phyloP scores from a whole-genome alignment of 2,113 vertebrate genomes.

The Pycnonotus jocosus region DNA sequence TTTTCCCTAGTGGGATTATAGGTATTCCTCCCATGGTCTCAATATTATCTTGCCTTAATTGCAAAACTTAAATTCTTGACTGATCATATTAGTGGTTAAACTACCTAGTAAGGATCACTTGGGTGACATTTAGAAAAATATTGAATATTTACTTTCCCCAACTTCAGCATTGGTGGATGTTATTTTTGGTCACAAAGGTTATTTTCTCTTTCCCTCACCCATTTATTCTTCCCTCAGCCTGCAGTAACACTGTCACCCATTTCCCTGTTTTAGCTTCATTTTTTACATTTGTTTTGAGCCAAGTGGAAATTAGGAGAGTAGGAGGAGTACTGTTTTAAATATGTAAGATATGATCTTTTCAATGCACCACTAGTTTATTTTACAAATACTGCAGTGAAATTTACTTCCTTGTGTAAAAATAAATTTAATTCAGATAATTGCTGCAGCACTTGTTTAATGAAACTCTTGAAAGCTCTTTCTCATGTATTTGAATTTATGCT shows the following conservation, averaged over 20 bases:
- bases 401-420: background rate
- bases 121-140: background rate
- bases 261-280: background rate
- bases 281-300: background rate
- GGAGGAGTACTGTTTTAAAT: slow-evolving; percentile 12
- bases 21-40: background rate
- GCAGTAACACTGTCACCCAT: background rate
- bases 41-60: background rate
- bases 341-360: background rate
- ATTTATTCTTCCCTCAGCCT: background rate
- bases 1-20: background rate
- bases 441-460: background rate
- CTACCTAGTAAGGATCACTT: background rate
- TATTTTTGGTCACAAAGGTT: background rate
- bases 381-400: background rate
- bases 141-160: background rate
- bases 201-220: background rate
- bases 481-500: background rate
- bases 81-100: background rate
- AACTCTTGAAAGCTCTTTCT: background rate
- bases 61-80: background rate
- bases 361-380: background rate
- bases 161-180: background rate
- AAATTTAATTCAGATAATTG: slow-evolving; percentile 17
- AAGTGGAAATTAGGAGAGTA: background rate